Conservation (phyloP, 2,888 invertebrate genomes). For the Drosophila merina region DNA sequence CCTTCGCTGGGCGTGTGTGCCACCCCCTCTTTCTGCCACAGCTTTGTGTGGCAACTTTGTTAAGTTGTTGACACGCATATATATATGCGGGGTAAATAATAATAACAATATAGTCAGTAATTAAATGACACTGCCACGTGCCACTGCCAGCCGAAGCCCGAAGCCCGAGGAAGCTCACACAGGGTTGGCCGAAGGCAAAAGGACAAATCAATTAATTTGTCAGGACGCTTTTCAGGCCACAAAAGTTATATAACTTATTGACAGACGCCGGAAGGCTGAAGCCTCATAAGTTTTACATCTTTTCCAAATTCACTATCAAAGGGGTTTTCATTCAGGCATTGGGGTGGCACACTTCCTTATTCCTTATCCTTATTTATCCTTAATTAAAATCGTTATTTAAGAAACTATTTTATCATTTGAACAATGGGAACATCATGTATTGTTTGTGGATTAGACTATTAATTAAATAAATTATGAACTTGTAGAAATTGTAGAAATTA, state of each 20-base stretch:
- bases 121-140: slow-evolving; percentile 69
- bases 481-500: no score
- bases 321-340: not conserved
- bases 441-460: no score
- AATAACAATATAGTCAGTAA: slow-evolving; percentile 75
- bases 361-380: no score
- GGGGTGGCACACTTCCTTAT: not conserved
- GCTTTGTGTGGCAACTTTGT: slow-evolving; percentile 70
- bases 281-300: not conserved
- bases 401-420: not conserved
- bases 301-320: not conserved
- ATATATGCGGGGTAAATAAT: slow-evolving; percentile 45
- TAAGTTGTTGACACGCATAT: slow-evolving; percentile 65
- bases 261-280: slow-evolving; percentile 2
- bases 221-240: slow-evolving; percentile 9
- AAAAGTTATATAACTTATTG: slow-evolving; percentile 13
- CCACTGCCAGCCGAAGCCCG: slow-evolving; percentile 46
- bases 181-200: slow-evolving; percentile 6
- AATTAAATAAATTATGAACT: no score
- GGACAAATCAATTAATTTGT: slow-evolving; percentile 34
- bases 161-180: slow-evolving; percentile 27
- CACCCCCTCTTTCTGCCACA: not conserved
- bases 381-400: not conserved
- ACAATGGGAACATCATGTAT: not conserved
- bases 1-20: slow-evolving; percentile 29